Base-by-base conservation (phyloP, 2,797 vertebrate genomes). In the Aplochiton taeniatus region DNA sequence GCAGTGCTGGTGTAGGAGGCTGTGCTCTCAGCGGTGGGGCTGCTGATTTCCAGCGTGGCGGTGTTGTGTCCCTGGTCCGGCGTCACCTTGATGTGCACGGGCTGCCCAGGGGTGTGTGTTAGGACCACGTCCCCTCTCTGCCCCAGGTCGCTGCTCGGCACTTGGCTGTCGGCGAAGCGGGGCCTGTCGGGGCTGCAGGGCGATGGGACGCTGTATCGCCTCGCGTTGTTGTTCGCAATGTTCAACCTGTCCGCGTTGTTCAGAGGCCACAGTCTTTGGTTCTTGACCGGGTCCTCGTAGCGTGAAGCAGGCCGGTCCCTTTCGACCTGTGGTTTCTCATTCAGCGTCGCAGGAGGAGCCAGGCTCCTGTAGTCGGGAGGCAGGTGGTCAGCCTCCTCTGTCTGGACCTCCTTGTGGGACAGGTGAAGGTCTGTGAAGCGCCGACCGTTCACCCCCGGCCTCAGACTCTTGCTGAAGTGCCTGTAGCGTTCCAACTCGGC, bases 51-150 rank as follows among this genome's bases (percentile, higher is more conserved):
- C 7, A 97, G 94, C 42, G 93, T 97, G 63, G 96, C 95, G 4
- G 93, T 97, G 81, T 96, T 98, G 71, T 95, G 95, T 41, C 91
- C 88, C 0, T 96, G 95, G 65, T 98, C 96, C 17, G 96, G 96
- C 42, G 96, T 98, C 42, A 98, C 95, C 80, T 97, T 98, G 81
- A 98, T 98, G 66, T 98, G 96, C 74, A 98, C 85, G 1, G 95
- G 96, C 73, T 98, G 95, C 13, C 96, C 96, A 1, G 95, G 93
- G 0, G 91, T 95, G 71, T 96, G 96, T 47, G 94, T 95, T 62
- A 98, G 81, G 70, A 94, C 87, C 66, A 95, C 62, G 60, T 95
- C 93, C 69, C 90, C 92, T 75, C 93, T 86, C 75, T 92, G 93
- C 55, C 90, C 78, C 14, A 88, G 92, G 76, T 89, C 92, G 61